Evolutionary conservation across 1,140 invertebrate species (phyloP), one percentile per base, ranked within the genome.

Genomic region (Procambarus virginalis): DNA sequence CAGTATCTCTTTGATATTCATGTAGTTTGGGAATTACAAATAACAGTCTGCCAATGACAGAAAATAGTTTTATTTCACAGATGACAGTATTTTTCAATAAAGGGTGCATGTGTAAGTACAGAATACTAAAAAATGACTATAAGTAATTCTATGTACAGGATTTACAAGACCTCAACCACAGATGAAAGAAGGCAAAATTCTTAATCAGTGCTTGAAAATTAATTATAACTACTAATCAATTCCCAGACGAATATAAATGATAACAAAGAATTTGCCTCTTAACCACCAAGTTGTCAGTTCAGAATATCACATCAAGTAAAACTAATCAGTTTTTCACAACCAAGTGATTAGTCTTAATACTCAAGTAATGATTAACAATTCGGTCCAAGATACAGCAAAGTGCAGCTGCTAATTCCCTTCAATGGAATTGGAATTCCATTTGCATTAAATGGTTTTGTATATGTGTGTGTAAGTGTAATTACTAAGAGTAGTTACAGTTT

Each of bases 91-190:
- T 89, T 89, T 70, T 77, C 77, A 77, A 78, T 89, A 89, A 89
- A 89, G 81, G 81, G 88, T 89, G 88, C 88, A 84, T 84, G 75
- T 84, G 75, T 84, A 84, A 76, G 75, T 89, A 89, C 73, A 89
- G 79, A 84, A 84, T 89, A 89, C 88, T 89, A 89, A 89, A 89
- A 89, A 89, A 89, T 89, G 88, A 89, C 88, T 89, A 89, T 89
- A 84, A 89, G 79, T 79, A 88, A 82, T 88, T 77, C 58, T 89
- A 89, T 89, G 48, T 89, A 89, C 88, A 89, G 82, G 55, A 89
- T 89, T 84, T 89, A 89, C 88, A 89, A 81, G 88, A 89, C 88
- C 88, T 89, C 88, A 89, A 89, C 88, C 88, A 89, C 46, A 84
- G 76, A 78, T 77, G 48, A 84, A 78, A 84, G 58, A 89, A 73